Percentiles rank a stretch among this genome's conserved stretches.
Evolutionary conservation across 2,797 vertebrate species (phyloP).

Genomic region (Tapirus indicus): DNA sequence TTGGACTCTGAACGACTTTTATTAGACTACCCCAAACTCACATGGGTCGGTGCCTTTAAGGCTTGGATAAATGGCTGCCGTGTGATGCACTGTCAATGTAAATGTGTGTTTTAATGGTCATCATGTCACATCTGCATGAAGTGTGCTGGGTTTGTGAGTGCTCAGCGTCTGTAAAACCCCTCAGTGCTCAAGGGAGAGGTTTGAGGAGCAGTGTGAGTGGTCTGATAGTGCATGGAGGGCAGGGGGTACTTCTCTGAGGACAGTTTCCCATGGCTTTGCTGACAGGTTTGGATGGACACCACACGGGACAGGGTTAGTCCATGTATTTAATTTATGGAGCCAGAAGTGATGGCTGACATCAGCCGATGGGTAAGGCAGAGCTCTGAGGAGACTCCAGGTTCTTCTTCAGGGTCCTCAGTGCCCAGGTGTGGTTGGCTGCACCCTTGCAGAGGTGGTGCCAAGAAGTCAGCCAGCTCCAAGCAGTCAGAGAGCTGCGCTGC

Average conservation of each 20-base stretch:
- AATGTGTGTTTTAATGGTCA: neutral
- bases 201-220: neutral
- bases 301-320: neutral
- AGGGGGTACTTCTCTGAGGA: neutral
- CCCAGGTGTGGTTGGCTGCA: neutral
- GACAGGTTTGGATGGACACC: neutral
- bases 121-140: neutral
- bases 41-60: neutral
- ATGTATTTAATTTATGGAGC: neutral
- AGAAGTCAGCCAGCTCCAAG: neutral
- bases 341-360: neutral
- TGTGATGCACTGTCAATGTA: neutral
- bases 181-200: neutral
- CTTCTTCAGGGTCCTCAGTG: neutral
- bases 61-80: neutral
- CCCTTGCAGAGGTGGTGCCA: neutral
- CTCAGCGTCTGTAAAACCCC: neutral
- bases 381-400: neutral
- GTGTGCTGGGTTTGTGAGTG: neutral
- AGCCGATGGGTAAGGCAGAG: neutral
- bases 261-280: neutral
- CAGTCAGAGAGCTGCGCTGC: neutral
- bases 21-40: neutral
- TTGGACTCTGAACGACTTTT: slow-evolving; percentile 6
- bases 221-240: neutral